Evolutionary conservation across 2,113 vertebrate genomes (phyloP), one percentile per base, ranked within the genome.

Genomic region (Sarotherodon lohbergeri): DNA sequence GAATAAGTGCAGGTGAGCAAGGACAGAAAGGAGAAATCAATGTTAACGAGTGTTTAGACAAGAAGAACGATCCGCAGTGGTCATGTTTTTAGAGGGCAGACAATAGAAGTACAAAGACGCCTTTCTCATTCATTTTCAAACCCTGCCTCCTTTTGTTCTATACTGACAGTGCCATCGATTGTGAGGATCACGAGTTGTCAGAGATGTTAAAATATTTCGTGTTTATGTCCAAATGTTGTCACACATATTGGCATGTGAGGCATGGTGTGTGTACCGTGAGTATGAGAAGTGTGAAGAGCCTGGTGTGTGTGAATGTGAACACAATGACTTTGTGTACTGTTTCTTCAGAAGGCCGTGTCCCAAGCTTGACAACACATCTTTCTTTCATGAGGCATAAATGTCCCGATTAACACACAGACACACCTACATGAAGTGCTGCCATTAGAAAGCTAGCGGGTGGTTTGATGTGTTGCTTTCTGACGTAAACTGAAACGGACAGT

Each of bases 401-500:
- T 22, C 16, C 32, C 11, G 6, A 16, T n/a, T 59, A 68, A 79
- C 73, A 52, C 46, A 3, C 82, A 54, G 54, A 80, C 32, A 27
- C 59, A 79, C 36, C 54, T 83, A 80, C 61, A 8, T 41, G 17
- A 29, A 27, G 34, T 16, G 16, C 24, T 27, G 41, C 46, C 46
- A 39, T 56, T 1, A 55, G 29, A 24, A 52, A 56, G 81, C 27
- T 6, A 4, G 82, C 48, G 66, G 61, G 82, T 22, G 87, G 78
- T 29, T 61, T 84, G 55, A 82, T 57, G 55, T 56, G 80, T 52
- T 3, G 9, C 27, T n/a, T 34, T 87, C 80, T 90, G 93, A 94
- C 87, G 86, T 80, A 81, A 83, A 88, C 56, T 43, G 9, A 48
- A 16, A 59, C 24, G 14, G 71, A 90, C 83, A 76, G 22, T 39